Evolutionary conservation across 1,140 invertebrate genomes (phyloP).

Genomic region (Trichonephila clavata): DNA sequence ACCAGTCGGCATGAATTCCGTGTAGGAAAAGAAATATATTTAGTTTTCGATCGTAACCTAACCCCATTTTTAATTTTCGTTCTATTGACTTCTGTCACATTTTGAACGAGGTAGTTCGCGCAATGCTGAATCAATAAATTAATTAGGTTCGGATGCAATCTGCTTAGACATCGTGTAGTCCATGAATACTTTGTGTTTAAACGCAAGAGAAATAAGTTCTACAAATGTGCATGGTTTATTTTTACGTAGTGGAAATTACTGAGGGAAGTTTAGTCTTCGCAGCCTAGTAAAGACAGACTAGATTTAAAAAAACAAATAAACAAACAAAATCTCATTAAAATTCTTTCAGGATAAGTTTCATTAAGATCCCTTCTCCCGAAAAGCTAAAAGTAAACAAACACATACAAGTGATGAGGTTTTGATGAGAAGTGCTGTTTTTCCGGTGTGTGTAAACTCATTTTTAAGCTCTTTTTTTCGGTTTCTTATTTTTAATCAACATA

Average conservation of each 20-base stretch:
- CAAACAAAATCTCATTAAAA: conserved; percentile 7
- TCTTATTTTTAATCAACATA: neutral
- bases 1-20: too few species aligned
- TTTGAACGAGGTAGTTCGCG: too few species aligned
- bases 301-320: neutral
- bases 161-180: too few species aligned
- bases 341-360: conserved; percentile 11
- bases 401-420: conserved; percentile 2
- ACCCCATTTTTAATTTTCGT: too few species aligned
- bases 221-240: neutral
- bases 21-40: too few species aligned
- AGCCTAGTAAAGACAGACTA: neutral
- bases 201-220: too few species aligned
- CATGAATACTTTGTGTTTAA: too few species aligned
- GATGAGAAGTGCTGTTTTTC: neutral
- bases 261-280: neutral
- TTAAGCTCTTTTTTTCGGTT: neutral
- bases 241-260: neutral
- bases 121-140: too few species aligned
- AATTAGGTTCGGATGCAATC: too few species aligned
- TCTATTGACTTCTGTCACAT: too few species aligned
- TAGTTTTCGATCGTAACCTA: too few species aligned
- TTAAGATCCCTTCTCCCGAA: neutral
- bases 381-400: neutral
- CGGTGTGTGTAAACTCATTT: neutral